phyloP scores from a whole-genome alignment of 2,113 vertebrate species.

The Pituophis catenifer region DNA sequence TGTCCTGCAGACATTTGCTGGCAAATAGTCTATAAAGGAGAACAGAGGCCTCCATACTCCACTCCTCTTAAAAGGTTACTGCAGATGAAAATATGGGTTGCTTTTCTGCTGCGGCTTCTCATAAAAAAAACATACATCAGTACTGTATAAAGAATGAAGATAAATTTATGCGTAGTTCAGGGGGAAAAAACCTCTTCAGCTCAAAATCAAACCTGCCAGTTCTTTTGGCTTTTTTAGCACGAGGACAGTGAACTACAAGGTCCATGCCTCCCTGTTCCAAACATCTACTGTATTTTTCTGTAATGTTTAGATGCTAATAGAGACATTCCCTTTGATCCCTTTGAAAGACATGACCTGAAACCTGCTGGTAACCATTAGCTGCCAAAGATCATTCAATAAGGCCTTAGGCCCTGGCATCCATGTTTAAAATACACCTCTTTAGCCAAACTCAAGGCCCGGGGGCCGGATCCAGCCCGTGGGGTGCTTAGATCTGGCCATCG shows the following conservation, averaged over 20 bases:
- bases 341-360: neutral
- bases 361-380: neutral
- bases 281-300: neutral
- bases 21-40: neutral
- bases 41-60: neutral
- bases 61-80: neutral
- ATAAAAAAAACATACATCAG: neutral
- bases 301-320: neutral
- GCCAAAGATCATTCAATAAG: neutral
- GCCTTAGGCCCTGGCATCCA: accelerated
- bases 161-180: neutral
- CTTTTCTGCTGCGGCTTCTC: neutral
- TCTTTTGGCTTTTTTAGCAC: neutral
- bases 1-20: neutral
- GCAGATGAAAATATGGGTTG: neutral
- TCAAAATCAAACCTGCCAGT: neutral
- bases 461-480: no score
- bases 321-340: neutral
- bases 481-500: no score
- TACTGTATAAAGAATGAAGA: neutral
- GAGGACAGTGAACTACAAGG: neutral
- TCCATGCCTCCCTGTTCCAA: neutral
- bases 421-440: neutral
- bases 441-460: no score
- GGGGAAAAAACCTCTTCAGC: neutral